A percentile compares a stretch with the other conserved stretches of the same genome.
These are phyloP conservation scores for Propithecus deckenii DNA, from an alignment of 2,797 vertebrate species.

Conservation along the genomic window DNA sequence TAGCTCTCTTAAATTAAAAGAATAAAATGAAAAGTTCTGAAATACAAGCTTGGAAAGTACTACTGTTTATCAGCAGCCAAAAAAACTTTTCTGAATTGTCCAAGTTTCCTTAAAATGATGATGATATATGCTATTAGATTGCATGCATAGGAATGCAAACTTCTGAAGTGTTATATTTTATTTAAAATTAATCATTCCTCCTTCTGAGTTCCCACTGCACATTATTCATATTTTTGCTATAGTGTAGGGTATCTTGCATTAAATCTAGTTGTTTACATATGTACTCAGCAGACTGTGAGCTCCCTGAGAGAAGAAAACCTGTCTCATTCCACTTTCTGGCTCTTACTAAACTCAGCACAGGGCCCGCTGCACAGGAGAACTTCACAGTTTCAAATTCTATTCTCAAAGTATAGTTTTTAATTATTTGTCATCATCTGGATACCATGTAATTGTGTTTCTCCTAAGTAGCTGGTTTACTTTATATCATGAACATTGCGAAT, in stretches of 20 bases:
- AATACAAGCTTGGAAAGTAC: background rate
- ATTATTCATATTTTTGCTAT: background rate
- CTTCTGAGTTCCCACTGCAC: background rate
- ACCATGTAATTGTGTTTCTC: background rate
- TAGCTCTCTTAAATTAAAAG: background rate
- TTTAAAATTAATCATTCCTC: conserved; percentile 28
- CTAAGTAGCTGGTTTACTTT: background rate
- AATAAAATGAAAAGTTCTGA: background rate
- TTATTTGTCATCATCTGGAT: background rate
- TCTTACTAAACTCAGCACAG: background rate
- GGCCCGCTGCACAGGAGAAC: background rate
- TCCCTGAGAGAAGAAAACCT: background rate
- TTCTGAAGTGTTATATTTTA: background rate
- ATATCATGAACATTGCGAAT: background rate
- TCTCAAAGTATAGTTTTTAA: background rate
- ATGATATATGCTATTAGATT: background rate
- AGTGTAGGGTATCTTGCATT: background rate
- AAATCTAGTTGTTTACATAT: background rate
- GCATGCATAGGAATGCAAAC: background rate
- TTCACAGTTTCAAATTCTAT: background rate
- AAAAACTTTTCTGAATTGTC: background rate
- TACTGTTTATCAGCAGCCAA: background rate
- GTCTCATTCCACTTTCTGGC: background rate
- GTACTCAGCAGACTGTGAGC: background rate
- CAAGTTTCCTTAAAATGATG: background rate